These are phyloP conservation scores for Himalopsyche japonica DNA, from an alignment of 2,888 invertebrate species.

Conservation along the genomic window DNA sequence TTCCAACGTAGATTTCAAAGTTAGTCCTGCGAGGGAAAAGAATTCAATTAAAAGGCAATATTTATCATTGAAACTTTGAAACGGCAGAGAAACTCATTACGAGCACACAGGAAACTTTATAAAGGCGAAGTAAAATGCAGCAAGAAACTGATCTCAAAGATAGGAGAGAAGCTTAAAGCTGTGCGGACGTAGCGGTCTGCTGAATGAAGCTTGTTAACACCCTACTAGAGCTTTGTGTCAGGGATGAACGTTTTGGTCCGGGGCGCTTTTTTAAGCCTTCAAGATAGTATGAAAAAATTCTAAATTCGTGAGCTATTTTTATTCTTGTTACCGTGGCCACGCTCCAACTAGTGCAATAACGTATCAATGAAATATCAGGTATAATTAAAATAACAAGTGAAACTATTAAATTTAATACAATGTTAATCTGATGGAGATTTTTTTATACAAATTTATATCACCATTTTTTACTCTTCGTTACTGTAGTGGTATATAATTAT, in stretches of 20 bases:
- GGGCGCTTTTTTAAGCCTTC: not conserved
- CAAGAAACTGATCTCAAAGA: constrained; percentile 14
- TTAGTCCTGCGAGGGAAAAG: constrained; percentile 9
- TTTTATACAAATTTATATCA: too few relatives aligned
- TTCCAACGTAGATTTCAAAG: not conserved
- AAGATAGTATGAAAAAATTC: not conserved
- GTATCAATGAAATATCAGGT: not conserved
- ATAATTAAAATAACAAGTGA: too few relatives aligned
- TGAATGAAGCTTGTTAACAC: constrained; percentile 9
- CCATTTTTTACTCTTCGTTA: too few relatives aligned
- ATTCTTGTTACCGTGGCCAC: not conserved
- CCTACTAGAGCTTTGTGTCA: not conserved
- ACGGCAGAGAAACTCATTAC: constrained; percentile 29
- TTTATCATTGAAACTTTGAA: constrained; percentile 32
- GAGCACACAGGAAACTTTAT: constrained; percentile 19
- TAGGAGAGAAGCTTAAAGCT: constrained; percentile 1
- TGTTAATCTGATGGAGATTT: too few relatives aligned
- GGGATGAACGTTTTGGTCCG: not conserved
- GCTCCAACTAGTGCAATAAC: not conserved
- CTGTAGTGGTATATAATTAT: too few relatives aligned
- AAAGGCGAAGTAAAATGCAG: constrained; percentile 8
- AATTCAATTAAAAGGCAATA: constrained; percentile 37
- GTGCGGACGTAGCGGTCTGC: not conserved
- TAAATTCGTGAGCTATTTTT: not conserved
- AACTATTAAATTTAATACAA: too few relatives aligned